A percentile compares a stretch with the other conserved stretches of the same genome.
These are phyloP conservation scores for Dunckerocampus dactyliophorus DNA, from an alignment of 2,113 vertebrate genomes.

Conservation along the genomic window DNA sequence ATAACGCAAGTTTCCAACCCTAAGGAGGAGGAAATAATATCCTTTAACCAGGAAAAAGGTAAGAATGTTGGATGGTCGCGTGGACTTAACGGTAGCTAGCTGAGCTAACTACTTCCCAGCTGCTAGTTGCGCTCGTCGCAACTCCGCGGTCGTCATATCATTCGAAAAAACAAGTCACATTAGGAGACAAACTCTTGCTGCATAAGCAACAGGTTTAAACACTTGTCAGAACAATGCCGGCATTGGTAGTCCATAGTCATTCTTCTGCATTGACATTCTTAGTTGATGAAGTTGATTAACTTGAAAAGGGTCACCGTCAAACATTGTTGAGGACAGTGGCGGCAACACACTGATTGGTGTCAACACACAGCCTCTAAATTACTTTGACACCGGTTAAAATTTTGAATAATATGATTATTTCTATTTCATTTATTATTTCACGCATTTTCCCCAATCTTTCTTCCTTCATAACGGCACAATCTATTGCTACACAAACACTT, in stretches of 20 bases:
- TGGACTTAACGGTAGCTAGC: slow-evolving; percentile 31
- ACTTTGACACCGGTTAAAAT: too few species aligned
- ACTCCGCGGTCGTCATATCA: slow-evolving; percentile 3
- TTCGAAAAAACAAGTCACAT: not conserved
- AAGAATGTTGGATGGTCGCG: slow-evolving; percentile 49
- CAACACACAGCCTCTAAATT: too few species aligned
- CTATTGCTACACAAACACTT: too few species aligned
- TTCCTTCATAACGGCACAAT: too few species aligned
- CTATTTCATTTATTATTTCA: too few species aligned
- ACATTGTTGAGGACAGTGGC: too few species aligned
- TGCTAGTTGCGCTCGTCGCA: slow-evolving; percentile 16
- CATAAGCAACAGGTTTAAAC: slow-evolving; percentile 33
- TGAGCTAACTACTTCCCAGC: slow-evolving; percentile 32
- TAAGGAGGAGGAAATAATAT: slow-evolving; percentile 94
- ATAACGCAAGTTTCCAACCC: slow-evolving; percentile 98
- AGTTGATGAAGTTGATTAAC: too few species aligned
- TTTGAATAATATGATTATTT: too few species aligned
- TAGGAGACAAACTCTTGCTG: not conserved
- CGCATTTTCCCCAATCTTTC: too few species aligned
- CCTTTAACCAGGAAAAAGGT: slow-evolving; percentile 91
- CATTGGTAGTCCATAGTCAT: too few species aligned
- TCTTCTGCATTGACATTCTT: not conserved
- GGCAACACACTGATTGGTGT: too few species aligned
- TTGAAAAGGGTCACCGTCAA: too few species aligned
- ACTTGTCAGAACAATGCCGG: not conserved